Conservation (phyloP, 2,113 vertebrate genomes). For the Pholis gunnellus region DNA sequence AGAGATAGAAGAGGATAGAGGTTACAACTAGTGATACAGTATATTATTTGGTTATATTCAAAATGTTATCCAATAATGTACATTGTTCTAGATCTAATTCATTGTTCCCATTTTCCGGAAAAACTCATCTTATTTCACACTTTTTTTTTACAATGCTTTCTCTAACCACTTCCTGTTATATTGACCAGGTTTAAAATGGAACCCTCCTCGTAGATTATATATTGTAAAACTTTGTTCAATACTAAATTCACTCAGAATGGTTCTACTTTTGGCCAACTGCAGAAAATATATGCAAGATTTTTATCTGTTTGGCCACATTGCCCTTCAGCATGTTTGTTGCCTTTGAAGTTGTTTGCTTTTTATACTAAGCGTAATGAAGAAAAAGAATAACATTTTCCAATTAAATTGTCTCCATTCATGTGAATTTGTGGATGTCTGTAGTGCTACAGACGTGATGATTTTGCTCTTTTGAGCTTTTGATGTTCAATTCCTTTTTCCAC, state of each 20-base stretch:
- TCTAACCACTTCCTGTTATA: too few relatives aligned
- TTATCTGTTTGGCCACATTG: not conserved
- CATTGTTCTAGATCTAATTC: not conserved
- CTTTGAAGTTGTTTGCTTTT: not conserved
- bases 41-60: not conserved
- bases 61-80: not conserved
- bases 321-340: not conserved
- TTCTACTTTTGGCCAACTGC: not conserved
- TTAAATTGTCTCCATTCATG: not conserved
- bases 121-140: too few relatives aligned
- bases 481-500: not conserved
- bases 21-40: not conserved
- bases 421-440: not conserved
- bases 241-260: too few relatives aligned
- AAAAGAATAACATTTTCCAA: not conserved
- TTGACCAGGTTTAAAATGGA: too few relatives aligned
- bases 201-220: too few relatives aligned
- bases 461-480: too few relatives aligned
- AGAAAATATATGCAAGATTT: not conserved
- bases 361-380: not conserved
- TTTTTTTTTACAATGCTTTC: too few relatives aligned
- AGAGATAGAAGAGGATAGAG: not conserved
- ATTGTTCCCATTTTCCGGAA: not conserved
- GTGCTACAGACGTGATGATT: not conserved
- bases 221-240: too few relatives aligned